Evolutionary conservation across 2,113 vertebrate species (phyloP), one percentile per base, ranked within the genome.

Genomic region (Odocoileus virginianus): DNA sequence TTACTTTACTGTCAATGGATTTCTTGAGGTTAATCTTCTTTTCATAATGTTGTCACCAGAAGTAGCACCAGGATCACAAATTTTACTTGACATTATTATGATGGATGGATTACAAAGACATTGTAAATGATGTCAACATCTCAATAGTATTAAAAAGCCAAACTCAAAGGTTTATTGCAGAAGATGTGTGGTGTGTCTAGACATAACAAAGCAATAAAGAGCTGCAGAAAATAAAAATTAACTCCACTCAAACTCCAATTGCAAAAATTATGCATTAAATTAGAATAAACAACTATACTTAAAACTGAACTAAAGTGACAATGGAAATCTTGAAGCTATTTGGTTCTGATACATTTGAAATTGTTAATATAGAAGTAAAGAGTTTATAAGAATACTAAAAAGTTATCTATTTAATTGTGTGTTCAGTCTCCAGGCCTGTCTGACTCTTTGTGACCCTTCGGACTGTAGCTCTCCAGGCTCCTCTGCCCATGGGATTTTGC

Each of bases 171-270:
- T 97, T 98, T 98, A 96, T 96, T 98, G 74, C n/a, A 64, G 78
- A 98, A 97, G 67, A 84, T 95, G 76, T 93, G 81, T 98, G 98
- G 71, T 97, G 54, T 93, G 94, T 98, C 97, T 98, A 98, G 96
- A 98, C 91, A 93, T 97, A 97, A 97, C 50, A 98, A 60, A 97
- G 36, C 71, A 97, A 97, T 97, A 94, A 98, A 97, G 97, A 97
- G 30, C 7, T 91, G 50, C 33, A 87, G 96, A 97, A 91, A 98
- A 97, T 96, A 91, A 98, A 97, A 98, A 97, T 97, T 97, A 99
- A 96, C 95, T 55, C 61, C 92, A 94, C n/a, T 97, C 64, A 97
- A 98, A 67, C 97, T 97, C 97, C 97, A 94, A 98, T 96, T 97
- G 57, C 78, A 96, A 92, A 91, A 98, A 97, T 97, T 96, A 97